Base-by-base conservation (phyloP, 2,888 invertebrate genomes). In the Leptopilina drosophilae region DNA sequence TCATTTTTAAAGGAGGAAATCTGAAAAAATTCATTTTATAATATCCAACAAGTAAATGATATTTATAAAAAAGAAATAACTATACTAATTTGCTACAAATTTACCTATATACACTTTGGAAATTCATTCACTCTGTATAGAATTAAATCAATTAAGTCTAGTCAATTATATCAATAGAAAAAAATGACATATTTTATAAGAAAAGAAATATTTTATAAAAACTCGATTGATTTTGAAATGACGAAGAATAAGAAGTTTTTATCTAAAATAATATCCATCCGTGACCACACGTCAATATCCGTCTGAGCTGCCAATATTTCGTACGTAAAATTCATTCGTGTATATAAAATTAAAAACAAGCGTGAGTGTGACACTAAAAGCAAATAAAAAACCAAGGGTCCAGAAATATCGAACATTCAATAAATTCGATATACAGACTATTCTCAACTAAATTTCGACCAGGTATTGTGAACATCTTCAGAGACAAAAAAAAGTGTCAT, bases 401-500 rank as follows among this genome's bases (percentile, higher is more conserved):
- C 15, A 64, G 15, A 76, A 59, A 11, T 9, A 76, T 76, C 53
- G 69, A 69, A 64, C 15, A n/a, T 14, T 42, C n/a, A 33, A 33
- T 42, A 64, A 12, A 14, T 33, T 46, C 40, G n/a, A 64, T 46
- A 40, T 40, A 40, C 12, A 49, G 12, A 42, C 15, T 64, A 15
- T 20, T 76, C 20, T 62, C n/a, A 56, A 76, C 26, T 40, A 8
- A 56, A 26, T 69, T 15, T 46, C 59, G 46, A 69, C n/a, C 77
- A 79, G 79, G 79, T 79, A 79, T 65, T 75, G 65, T 66, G 42
- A 42, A 26, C 73, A 77, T 15, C 53, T 80, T 80, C 76, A 85
- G 62, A 81, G 73, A 79, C 20, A 33, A 33, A 33, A 33, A 33
- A 33, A 82, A 84, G 82, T 87, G 82, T 86, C 87, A 78, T 87